Evolutionary conservation across 2,888 invertebrate species (phyloP).

Genomic region (Eremobia ochroleuca): DNA sequence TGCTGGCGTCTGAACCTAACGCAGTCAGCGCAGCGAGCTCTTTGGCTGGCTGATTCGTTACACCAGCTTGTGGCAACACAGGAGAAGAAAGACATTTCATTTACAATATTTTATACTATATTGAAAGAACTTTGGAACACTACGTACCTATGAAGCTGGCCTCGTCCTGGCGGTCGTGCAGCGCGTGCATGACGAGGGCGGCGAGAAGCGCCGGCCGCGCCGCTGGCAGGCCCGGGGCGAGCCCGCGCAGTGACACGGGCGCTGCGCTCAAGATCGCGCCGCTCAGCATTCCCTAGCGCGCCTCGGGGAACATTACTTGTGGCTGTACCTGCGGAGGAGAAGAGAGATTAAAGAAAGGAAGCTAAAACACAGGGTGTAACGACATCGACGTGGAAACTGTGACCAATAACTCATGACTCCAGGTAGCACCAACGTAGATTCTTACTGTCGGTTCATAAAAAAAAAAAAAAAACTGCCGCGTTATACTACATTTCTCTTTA

Average conservation of each 20-base stretch:
- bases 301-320: constrained; percentile 67
- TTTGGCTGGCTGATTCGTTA: neutral
- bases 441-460: neutral
- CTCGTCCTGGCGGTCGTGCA: constrained; percentile 89
- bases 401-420: neutral
- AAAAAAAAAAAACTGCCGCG: too few relatives aligned
- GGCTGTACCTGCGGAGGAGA: constrained; percentile 25
- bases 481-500: too few relatives aligned
- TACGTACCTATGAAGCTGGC: constrained; percentile 92
- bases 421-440: neutral
- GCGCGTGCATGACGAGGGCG: constrained; percentile 89
- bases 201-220: constrained; percentile 91
- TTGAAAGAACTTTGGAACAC: neutral
- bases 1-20: too few relatives aligned
- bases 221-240: constrained; percentile 91
- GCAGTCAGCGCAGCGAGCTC: neutral
- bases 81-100: neutral
- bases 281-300: constrained; percentile 86
- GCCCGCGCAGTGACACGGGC: constrained; percentile 91
- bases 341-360: neutral
- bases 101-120: too few relatives aligned
- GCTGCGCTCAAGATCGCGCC: constrained; percentile 89
- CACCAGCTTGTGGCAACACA: neutral
- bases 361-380: neutral
- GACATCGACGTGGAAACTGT: neutral